A percentile compares a stretch with the other conserved stretches of the same genome.
Evolutionary conservation across 2,797 vertebrate species (phyloP).

Genomic region (Takifugu rubripes): DNA sequence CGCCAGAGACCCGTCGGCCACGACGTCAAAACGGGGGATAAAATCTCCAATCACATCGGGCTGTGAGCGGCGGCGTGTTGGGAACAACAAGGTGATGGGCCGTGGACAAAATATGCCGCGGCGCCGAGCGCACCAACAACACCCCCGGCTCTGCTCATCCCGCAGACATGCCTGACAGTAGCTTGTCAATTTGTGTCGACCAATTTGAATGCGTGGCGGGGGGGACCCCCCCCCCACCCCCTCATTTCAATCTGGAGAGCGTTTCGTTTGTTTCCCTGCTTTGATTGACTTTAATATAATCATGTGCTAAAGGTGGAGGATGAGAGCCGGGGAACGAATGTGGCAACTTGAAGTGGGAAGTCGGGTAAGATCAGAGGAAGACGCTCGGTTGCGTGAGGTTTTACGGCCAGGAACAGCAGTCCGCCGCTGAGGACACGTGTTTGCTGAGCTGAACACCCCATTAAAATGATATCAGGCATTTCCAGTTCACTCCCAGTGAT

Average conservation of each 20-base stretch:
- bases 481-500: too few species aligned
- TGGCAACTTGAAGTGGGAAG: too few species aligned
- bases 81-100: constrained; percentile 38
- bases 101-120: constrained; percentile 57
- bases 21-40: constrained; percentile 10
- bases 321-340: background rate
- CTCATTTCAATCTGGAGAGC: constrained; percentile 62
- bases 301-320: constrained; percentile 29
- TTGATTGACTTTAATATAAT: constrained; percentile 44
- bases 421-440: too few species aligned
- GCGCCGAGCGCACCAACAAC: constrained; percentile 62
- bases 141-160: constrained; percentile 59
- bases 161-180: constrained; percentile 54
- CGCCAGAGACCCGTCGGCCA: too few species aligned
- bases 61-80: constrained; percentile 5
- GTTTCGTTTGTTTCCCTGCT: constrained; percentile 60
- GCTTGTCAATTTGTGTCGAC: constrained; percentile 64
- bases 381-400: too few species aligned
- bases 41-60: background rate
- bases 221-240: constrained; percentile 33
- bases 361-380: too few species aligned
- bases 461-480: too few species aligned
- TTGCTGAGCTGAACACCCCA: too few species aligned
- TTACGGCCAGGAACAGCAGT: too few species aligned
- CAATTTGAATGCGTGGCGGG: constrained; percentile 76